phyloP scores from a whole-genome alignment of 2,888 invertebrate genomes.

The Pyrochroa serraticornis region DNA sequence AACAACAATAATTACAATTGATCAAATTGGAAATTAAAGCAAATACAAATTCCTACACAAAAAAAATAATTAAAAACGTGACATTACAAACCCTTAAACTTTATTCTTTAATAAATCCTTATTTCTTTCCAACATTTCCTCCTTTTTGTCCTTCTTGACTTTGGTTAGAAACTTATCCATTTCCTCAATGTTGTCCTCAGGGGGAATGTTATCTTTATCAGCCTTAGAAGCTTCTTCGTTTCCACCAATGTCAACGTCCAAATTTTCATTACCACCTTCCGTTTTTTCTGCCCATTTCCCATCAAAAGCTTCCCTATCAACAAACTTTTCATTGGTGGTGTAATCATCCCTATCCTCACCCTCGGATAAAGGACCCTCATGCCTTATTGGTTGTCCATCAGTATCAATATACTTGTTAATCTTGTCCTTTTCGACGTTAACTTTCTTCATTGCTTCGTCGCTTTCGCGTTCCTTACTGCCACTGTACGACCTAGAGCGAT shows the following conservation, averaged over 20 bases:
- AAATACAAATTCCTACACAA: conserved; percentile 8
- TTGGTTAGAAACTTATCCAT: conserved; percentile 64
- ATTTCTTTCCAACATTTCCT: conserved; percentile 63
- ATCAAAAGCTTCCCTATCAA: conserved; percentile 68
- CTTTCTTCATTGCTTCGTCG: conserved; percentile 40
- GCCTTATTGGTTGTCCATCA: conserved; percentile 55
- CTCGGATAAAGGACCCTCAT: conserved; percentile 65
- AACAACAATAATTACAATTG: conserved; percentile 1
- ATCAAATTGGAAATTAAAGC: not conserved
- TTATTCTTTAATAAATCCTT: conserved; percentile 59
- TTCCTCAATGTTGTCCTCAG: conserved; percentile 60
- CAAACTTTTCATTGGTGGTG: conserved; percentile 56
- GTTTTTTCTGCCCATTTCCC: conserved; percentile 71
- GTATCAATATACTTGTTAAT: conserved; percentile 64
- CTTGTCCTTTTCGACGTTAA: conserved; percentile 64
- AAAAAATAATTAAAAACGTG: not conserved
- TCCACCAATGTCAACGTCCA: conserved; percentile 25
- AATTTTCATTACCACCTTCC: conserved; percentile 48
- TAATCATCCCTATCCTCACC: conserved; percentile 66
- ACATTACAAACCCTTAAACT: conserved; percentile 20
- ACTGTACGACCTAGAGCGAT: conserved; percentile 59
- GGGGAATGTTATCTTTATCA: conserved; percentile 43
- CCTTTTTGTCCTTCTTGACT: conserved; percentile 64
- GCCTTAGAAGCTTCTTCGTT: conserved; percentile 32
- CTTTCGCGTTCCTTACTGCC: conserved; percentile 60